Evolutionary conservation across 92 coral and sea anemone species (phyloP).

Genomic region (Zoanthus sociatus): DNA sequence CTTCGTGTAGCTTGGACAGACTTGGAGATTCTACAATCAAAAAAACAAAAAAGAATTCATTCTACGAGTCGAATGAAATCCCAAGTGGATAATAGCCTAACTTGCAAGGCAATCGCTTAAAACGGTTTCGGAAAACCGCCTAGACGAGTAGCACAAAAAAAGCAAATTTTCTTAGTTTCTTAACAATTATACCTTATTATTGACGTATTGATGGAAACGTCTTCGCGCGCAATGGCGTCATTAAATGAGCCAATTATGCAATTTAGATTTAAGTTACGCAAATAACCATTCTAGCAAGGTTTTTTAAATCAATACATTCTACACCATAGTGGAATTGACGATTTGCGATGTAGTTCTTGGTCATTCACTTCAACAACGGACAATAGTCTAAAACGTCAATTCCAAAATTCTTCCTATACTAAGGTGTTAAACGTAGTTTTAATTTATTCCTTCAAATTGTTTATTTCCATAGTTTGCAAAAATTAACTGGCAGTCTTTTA

Average conservation of each 20-base stretch:
- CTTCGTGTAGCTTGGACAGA: constrained; percentile 79
- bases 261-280: neutral
- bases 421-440: too few relatives aligned
- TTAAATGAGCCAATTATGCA: neutral
- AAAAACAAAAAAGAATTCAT: neutral
- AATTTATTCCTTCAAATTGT: too few relatives aligned
- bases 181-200: neutral
- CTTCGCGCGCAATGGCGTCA: constrained; percentile 8
- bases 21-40: constrained; percentile 67
- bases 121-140: neutral
- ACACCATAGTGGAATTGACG: too few relatives aligned
- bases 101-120: neutral
- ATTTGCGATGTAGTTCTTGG: too few relatives aligned
- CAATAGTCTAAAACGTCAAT: too few relatives aligned
- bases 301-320: too few relatives aligned
- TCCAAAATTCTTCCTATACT: too few relatives aligned
- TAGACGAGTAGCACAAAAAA: neutral
- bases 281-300: neutral
- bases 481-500: too few relatives aligned
- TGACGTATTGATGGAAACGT: neutral
- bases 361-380: too few relatives aligned
- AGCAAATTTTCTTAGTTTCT: neutral
- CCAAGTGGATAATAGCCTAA: neutral
- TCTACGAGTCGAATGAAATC: neutral
- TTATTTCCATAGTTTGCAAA: too few relatives aligned